Base-by-base conservation (phyloP, 2,797 vertebrate genomes). In the Microhierax caerulescens region DNA sequence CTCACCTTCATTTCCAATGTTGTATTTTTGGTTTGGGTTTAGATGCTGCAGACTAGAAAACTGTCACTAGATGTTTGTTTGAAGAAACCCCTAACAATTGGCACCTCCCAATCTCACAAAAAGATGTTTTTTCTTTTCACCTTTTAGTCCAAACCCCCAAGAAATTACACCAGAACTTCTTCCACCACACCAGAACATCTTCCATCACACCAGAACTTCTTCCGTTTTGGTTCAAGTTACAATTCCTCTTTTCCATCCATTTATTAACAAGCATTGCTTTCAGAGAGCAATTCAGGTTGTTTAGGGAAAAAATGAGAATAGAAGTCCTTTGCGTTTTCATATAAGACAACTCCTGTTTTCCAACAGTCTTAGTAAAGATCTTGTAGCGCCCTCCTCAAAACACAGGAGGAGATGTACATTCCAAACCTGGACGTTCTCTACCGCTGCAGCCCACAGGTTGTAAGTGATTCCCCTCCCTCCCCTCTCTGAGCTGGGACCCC, bases 381-480 rank as follows among this genome's bases (percentile, higher is more conserved):
- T 67, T 48, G 64, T 2, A 5, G 27, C 51, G 78, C 4, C 34
- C 28, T 45, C 41, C 41, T 85, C 34, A 27, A 54, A 85, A 88
- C 5, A 69, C 56, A 68, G 25, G 32, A 90, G n/a, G 43, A 93
- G 50, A 63, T 4, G 11, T n/a, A 36, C n/a, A 14, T 48, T 56
- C 67, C 41, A 68, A 77, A 65, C 32, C 19, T 39, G 63, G 32
- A 11, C 4, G 3, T 89, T 57, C 75, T 37, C 57, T 43, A 21
- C 50, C 1, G 0, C 9, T 80, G 68, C n/a, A 59, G 68, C 48
- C 37, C 3, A 0, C 18, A 47, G 37, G 24, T 20, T 7, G 2
- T 27, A 67, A 45, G 16, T 39, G 37, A 69, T 64, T 74, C 39
- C 28, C 13, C 27, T 77, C 53, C 45, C 54, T 88, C 15, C 57